Base-by-base conservation (phyloP, 2,113 vertebrate genomes). In the Hoplias malabaricus region DNA sequence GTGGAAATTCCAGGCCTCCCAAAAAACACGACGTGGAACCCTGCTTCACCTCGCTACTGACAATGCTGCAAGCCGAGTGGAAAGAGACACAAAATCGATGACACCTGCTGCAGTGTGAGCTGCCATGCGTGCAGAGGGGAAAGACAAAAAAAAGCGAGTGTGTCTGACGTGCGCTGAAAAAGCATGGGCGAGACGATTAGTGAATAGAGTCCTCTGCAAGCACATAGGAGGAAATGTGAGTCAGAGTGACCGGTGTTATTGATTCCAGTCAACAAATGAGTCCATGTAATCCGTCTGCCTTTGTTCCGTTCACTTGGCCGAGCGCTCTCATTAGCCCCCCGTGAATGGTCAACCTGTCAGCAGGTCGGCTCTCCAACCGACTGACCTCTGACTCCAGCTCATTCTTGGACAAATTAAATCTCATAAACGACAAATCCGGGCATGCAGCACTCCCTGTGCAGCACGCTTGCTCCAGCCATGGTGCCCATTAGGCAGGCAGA, bases 331-430 rank as follows among this genome's bases (percentile, higher is more conserved):
- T 94, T 94, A 94, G 90, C 91, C 92, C 91, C 92, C 72, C 73
- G 54, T 72, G 72, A 91, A 90, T 82, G 90, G 89, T 91, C 88
- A 87, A 88, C 89, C 89, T 90, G 84, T 90, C 92, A 90, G 91
- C 89, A 90, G 90, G 88, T 88, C 88, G 85, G 90, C 84, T 82
- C 89, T 91, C 90, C 87, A 90, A 88, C 89, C 67, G 89, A 88
- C 91, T 92, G 92, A 93, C 92, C 92, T 91, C 91, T 91, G 89
- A 92, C 92, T 91, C 89, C 65, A 0, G 72, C 89, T 91, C 91
- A 89, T 92, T 93, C 91, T 90, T 91, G 87, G 87, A 91, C 90
- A 93, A 93, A 94, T 92, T 92, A 94, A 93, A 92, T 91, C 92
- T 90, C 89, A 87, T 89, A 91, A 90, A 85, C 90, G 92, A 91